phyloP scores from a whole-genome alignment of 2,888 invertebrate species.

The Ypsolopha sequella region DNA sequence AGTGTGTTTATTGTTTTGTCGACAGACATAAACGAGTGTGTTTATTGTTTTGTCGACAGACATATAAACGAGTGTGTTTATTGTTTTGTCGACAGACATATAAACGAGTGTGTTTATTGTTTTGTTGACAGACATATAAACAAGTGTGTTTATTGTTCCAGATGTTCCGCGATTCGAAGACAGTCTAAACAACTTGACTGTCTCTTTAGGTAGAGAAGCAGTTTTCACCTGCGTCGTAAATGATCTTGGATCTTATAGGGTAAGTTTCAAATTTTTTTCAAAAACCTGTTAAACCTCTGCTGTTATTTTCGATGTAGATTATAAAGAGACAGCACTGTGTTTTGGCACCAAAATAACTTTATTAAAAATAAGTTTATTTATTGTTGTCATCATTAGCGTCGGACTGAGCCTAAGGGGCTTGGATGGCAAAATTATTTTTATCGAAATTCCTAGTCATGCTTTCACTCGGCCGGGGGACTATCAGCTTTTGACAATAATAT shows the following conservation, averaged over 20 bases:
- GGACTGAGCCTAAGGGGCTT: too few species aligned
- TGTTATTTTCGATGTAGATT: too few species aligned
- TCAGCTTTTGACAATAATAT: too few species aligned
- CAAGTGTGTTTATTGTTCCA: slow-evolving; percentile 37
- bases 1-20: background rate
- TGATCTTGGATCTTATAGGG: slow-evolving; percentile 82
- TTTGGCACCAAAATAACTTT: too few species aligned
- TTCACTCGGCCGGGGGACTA: too few species aligned
- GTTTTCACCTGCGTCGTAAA: slow-evolving; percentile 88
- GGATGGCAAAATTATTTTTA: too few species aligned
- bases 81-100: background rate
- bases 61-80: slow-evolving; percentile 1
- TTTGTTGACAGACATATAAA: slow-evolving; percentile 19
- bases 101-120: slow-evolving; percentile 26
- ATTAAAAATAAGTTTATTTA: too few species aligned
- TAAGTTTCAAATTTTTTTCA: slow-evolving; percentile 57
- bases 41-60: slow-evolving; percentile 13
- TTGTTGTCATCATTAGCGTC: too few species aligned
- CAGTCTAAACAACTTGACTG: slow-evolving; percentile 85
- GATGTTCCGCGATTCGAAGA: slow-evolving; percentile 81
- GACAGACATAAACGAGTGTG: background rate
- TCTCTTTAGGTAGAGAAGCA: slow-evolving; percentile 84
- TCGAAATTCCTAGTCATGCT: too few species aligned
- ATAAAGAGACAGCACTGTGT: too few species aligned
- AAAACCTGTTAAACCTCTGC: too few species aligned